phyloP scores from a whole-genome alignment of 35 echinoderm and acorn worm species.

The Apostichopus japonicus region DNA sequence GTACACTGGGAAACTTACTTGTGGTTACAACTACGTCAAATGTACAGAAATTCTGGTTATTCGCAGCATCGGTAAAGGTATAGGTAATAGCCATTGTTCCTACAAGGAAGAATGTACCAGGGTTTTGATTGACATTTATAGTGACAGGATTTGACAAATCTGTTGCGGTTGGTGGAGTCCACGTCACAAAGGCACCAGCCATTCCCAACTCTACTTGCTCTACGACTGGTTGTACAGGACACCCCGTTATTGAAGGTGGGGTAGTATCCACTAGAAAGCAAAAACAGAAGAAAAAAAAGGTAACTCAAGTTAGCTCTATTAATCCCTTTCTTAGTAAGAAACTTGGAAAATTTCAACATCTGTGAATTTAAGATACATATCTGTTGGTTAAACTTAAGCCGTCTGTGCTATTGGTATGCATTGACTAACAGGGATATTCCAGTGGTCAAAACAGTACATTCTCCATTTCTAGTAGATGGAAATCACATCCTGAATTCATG shows the following conservation, averaged over 20 bases:
- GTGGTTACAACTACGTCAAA: background rate
- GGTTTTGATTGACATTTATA: background rate
- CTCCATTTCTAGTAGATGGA: too few species aligned
- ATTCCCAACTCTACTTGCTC: background rate
- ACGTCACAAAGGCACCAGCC: background rate
- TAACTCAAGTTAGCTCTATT: too few species aligned
- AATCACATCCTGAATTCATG: too few species aligned
- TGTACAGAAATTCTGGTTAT: background rate
- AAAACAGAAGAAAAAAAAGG: too few species aligned
- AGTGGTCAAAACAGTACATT: too few species aligned
- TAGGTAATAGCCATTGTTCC: background rate
- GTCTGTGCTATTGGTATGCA: too few species aligned
- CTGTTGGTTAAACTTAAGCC: too few species aligned
- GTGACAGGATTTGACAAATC: background rate
- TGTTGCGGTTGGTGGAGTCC: background rate
- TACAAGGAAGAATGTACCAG: background rate
- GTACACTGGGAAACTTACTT: background rate
- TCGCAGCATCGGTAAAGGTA: background rate
- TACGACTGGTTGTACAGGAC: background rate
- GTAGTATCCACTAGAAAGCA: slow-evolving; percentile 8
- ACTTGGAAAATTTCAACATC: too few species aligned
- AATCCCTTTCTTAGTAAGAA: too few species aligned
- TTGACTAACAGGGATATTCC: too few species aligned
- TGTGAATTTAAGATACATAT: too few species aligned
- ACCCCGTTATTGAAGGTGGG: background rate